Conservation (phyloP, 1,140 invertebrate species). For the Bilobella aurantiaca region DNA sequence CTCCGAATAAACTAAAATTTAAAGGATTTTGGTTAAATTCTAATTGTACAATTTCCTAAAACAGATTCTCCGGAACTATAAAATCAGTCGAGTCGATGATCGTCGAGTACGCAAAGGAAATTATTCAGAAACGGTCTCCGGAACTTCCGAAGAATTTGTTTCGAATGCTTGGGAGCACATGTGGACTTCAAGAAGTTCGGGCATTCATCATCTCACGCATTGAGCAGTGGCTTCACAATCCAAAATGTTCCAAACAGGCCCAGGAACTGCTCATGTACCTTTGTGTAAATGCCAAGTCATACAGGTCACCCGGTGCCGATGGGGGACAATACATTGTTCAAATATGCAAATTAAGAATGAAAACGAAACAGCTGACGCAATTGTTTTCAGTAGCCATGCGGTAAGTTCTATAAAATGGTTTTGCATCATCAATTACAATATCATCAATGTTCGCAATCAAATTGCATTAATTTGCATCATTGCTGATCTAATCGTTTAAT, state of each 20-base stretch:
- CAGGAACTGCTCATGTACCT: constrained; percentile 88
- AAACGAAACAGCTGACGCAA: constrained; percentile 82
- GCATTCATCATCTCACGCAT: constrained; percentile 67
- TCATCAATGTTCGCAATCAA: too few species aligned
- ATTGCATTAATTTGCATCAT: too few species aligned
- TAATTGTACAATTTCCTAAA: constrained; percentile 24
- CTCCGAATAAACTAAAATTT: background rate
- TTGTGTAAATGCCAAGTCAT: constrained; percentile 74
- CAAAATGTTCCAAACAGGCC: constrained; percentile 77
- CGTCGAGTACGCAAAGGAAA: constrained; percentile 71
- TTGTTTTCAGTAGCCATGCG: constrained; percentile 76
- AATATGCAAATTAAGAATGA: constrained; percentile 79
- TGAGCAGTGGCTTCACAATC: constrained; percentile 91
- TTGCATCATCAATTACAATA: too few species aligned
- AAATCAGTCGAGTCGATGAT: constrained; percentile 70
- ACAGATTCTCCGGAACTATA: constrained; percentile 52
- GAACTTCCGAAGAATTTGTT: constrained; percentile 29
- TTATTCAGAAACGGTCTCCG: constrained; percentile 26
- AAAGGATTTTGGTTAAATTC: background rate
- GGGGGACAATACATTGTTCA: constrained; percentile 69
- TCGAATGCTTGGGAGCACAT: constrained; percentile 12
- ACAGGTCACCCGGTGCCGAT: constrained; percentile 47
- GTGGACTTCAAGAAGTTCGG: constrained; percentile 47
- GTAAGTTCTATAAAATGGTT: constrained; percentile 36
- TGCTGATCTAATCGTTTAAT: background rate